Percentiles rank a stretch among this genome's conserved stretches.
Conservation (phyloP, 1,140 invertebrate species). For the Drosophila erecta region DNA sequence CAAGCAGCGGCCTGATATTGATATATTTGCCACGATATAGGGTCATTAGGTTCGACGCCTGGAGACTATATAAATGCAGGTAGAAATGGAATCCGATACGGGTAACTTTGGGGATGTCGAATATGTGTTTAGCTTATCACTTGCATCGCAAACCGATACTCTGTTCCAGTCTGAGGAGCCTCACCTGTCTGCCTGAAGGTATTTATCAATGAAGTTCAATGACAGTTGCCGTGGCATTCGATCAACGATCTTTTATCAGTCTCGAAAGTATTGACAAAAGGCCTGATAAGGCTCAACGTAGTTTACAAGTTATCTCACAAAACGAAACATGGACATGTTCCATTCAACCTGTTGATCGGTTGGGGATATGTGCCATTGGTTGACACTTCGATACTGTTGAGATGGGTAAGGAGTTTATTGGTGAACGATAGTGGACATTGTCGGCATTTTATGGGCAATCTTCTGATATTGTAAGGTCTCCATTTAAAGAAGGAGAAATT, state of each 20-base stretch:
- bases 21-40: slow-evolving; percentile 68
- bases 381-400: slow-evolving; percentile 3
- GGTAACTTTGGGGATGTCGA: slow-evolving; percentile 29
- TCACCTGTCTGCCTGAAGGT: slow-evolving; percentile 16
- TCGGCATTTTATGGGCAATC: neutral
- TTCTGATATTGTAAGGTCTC: neutral
- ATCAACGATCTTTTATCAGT: slow-evolving; percentile 74
- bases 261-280: slow-evolving; percentile 62
- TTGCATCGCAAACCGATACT: slow-evolving; percentile 61
- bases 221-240: slow-evolving; percentile 68
- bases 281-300: slow-evolving; percentile 50
- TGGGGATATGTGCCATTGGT: slow-evolving; percentile 1
- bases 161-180: slow-evolving; percentile 20
- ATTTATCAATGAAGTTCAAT: slow-evolving; percentile 83
- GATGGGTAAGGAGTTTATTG: slow-evolving; percentile 1
- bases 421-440: slow-evolving; percentile 1
- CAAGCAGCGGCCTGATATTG: slow-evolving; percentile 42
- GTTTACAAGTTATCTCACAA: slow-evolving; percentile 19
- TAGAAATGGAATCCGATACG: slow-evolving; percentile 52
- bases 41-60: slow-evolving; percentile 32
- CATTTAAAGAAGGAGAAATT: too few relatives aligned
- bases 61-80: slow-evolving; percentile 35
- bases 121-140: slow-evolving; percentile 72
- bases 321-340: slow-evolving; percentile 16
- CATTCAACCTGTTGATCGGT: slow-evolving; percentile 38